Evolutionary conservation across 2,797 vertebrate genomes (phyloP).

Genomic region (Gallinago solitaria): DNA sequence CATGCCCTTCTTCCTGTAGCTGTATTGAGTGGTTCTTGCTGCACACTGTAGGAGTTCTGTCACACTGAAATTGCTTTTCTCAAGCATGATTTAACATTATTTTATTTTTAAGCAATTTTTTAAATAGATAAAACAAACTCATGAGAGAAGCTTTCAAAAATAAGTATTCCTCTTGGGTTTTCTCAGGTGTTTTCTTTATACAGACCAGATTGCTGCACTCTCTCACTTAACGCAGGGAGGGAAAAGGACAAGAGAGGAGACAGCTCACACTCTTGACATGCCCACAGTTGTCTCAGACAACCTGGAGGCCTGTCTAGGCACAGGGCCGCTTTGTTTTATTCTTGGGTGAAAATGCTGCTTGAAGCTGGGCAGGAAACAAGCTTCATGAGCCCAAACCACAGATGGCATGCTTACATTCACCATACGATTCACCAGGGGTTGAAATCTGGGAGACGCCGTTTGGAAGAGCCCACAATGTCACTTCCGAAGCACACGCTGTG

Average conservation of each 20-base stretch:
- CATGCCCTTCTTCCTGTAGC: neutral
- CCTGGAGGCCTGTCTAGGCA: neutral
- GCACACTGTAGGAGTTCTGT: neutral
- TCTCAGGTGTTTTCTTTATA: neutral
- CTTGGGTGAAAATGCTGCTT: neutral
- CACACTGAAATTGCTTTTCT: neutral
- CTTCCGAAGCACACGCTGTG: neutral
- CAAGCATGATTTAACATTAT: neutral
- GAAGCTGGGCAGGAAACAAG: constrained; percentile 7
- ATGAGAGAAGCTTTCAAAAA: constrained; percentile 1
- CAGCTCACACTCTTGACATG: neutral
- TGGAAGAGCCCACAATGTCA: neutral
- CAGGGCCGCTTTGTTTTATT: neutral
- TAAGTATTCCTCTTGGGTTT: constrained; percentile 7
- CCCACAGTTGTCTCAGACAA: neutral
- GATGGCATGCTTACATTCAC: neutral
- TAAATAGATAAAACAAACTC: neutral
- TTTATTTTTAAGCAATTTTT: neutral
- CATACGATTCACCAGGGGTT: neutral
- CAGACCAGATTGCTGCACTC: neutral
- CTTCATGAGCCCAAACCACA: constrained; percentile 1
- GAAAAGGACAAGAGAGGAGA: neutral
- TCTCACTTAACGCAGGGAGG: neutral
- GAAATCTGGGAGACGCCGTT: constrained; percentile 8
- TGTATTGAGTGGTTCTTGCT: neutral